These are phyloP conservation scores for Kradibia gibbosae DNA, from an alignment of 1,140 invertebrate genomes.

Conservation along the genomic window DNA sequence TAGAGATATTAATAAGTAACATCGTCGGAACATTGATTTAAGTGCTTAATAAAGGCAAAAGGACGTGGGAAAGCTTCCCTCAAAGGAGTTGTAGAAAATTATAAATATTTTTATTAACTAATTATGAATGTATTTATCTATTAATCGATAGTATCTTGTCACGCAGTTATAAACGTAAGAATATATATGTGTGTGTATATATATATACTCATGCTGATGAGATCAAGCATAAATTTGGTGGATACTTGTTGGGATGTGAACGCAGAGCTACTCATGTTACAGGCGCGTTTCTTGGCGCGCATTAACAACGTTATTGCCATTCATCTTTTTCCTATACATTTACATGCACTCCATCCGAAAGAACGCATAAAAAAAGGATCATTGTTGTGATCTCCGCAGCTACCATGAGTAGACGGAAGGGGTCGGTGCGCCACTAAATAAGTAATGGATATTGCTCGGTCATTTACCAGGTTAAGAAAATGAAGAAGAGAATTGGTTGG, in stretches of 20 bases:
- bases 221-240: slow-evolving; percentile 14
- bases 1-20: neutral
- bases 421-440: no score
- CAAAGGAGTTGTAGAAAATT: neutral
- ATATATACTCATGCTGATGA: no score
- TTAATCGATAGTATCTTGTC: slow-evolving; percentile 30
- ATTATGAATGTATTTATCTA: slow-evolving; percentile 16
- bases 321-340: slow-evolving; percentile 12
- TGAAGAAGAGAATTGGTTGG: no score
- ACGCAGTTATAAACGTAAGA: neutral
- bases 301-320: slow-evolving; percentile 2
- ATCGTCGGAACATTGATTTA: neutral
- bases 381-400: slow-evolving; percentile 5
- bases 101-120: slow-evolving; percentile 26
- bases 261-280: neutral
- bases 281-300: neutral
- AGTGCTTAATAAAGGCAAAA: slow-evolving; percentile 1
- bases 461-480: no score
- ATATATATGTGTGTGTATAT: neutral
- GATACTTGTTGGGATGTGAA: neutral
- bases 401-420: no score
- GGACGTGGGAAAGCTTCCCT: neutral
- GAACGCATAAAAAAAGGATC: neutral
- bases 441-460: no score
- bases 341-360: neutral